phyloP scores from a whole-genome alignment of 2,888 invertebrate genomes.

The Poecilobothrus nobilitatus region DNA sequence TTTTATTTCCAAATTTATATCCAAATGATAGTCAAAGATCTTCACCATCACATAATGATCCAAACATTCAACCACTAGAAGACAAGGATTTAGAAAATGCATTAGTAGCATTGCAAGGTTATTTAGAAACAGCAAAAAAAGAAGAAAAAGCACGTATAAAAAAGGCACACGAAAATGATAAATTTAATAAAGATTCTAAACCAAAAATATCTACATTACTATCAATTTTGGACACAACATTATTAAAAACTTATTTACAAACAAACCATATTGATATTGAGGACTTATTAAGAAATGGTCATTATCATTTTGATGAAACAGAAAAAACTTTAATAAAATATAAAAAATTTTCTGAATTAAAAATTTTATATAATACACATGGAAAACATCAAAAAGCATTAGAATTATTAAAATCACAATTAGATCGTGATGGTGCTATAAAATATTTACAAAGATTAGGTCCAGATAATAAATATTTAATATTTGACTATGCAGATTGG shows the following conservation, averaged over 20 bases:
- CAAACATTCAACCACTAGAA: slow-evolving; percentile 48
- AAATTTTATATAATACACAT: slow-evolving; percentile 91
- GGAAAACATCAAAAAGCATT: slow-evolving; percentile 87
- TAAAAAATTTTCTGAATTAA: slow-evolving; percentile 84
- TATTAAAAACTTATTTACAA: slow-evolving; percentile 93
- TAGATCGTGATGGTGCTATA: slow-evolving; percentile 67
- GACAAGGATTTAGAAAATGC: slow-evolving; percentile 83
- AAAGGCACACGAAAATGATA: slow-evolving; percentile 38
- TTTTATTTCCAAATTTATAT: slow-evolving; percentile 80
- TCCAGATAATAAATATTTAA: slow-evolving; percentile 69
- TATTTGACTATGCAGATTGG: slow-evolving; percentile 92
- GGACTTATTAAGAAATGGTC: slow-evolving; percentile 79
- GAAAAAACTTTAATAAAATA: slow-evolving; percentile 80
- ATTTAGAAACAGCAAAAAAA: slow-evolving; percentile 69
- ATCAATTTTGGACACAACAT: slow-evolving; percentile 93
- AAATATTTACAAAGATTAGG: slow-evolving; percentile 87
- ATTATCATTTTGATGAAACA: slow-evolving; percentile 89
- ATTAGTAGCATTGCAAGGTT: slow-evolving; percentile 78
- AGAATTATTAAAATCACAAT: slow-evolving; percentile 71
- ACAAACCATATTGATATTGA: slow-evolving; percentile 93
- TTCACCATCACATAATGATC: background rate
- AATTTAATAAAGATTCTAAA: slow-evolving; percentile 30
- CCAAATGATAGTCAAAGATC: slow-evolving; percentile 34
- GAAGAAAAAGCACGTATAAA: slow-evolving; percentile 31
- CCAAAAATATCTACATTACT: slow-evolving; percentile 51